Conservation (phyloP, 1,140 invertebrate genomes). For the Neomicropteryx cornuta region DNA sequence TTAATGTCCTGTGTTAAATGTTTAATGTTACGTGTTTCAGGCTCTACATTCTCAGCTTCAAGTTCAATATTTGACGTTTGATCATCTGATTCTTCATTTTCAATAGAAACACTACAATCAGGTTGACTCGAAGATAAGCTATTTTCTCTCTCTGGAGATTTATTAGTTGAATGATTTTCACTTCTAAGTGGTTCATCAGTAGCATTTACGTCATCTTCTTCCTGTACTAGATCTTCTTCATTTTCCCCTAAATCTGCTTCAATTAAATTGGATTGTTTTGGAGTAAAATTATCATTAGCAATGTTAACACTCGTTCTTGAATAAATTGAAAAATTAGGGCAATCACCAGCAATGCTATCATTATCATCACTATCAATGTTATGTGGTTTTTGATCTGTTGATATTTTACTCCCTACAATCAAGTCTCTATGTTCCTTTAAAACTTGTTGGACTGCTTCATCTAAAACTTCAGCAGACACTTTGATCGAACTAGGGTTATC, state of each 20-base stretch:
- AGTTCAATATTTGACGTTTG: not conserved
- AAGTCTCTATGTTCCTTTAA: slow-evolving; percentile 26
- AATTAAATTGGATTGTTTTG: not conserved
- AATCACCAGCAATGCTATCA: slow-evolving; percentile 55
- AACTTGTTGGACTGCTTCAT: slow-evolving; percentile 29
- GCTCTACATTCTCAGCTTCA: not conserved
- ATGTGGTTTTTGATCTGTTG: slow-evolving; percentile 10
- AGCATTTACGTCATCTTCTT: slow-evolving; percentile 23
- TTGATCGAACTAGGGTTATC: slow-evolving; percentile 14
- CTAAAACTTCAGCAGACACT: slow-evolving; percentile 23
- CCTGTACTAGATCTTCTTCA: slow-evolving; percentile 31
- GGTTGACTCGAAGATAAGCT: too few relatives aligned
- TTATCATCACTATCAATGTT: slow-evolving; percentile 28
- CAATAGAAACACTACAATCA: too few relatives aligned
- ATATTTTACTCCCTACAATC: slow-evolving; percentile 13
- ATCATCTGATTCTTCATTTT: not conserved
- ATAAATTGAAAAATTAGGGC: slow-evolving; percentile 75
- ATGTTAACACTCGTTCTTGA: slow-evolving; percentile 67
- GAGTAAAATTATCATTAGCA: slow-evolving; percentile 35
- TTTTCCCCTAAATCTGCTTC: slow-evolving; percentile 15
- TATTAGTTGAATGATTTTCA: too few relatives aligned
- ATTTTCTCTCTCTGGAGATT: too few relatives aligned
- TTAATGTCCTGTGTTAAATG: too few relatives aligned
- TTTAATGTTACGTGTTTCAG: slow-evolving; percentile 8
- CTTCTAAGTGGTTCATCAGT: not conserved